A percentile compares a stretch with the other conserved stretches of the same genome.
phyloP scores from a whole-genome alignment of 2,888 invertebrate species.

The Enchytraeus crypticus region DNA sequence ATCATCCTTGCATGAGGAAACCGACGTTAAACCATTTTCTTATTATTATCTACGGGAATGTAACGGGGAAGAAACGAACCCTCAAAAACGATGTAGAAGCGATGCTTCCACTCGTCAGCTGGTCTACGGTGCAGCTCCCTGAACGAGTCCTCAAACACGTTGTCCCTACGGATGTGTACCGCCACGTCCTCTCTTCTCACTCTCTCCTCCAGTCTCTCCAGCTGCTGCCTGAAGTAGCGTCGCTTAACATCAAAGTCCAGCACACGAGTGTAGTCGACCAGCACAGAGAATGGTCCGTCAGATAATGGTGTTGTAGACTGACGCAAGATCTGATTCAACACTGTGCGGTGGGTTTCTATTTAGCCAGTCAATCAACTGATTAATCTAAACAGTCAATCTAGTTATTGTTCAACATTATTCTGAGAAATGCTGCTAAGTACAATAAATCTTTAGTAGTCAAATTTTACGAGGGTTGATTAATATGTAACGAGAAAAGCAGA shows the following conservation, averaged over 20 bases:
- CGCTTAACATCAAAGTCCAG: conserved; percentile 83
- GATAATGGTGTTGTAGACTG: conserved; percentile 64
- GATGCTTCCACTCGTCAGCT: conserved; percentile 80
- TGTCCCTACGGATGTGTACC: conserved; percentile 71
- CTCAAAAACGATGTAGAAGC: conserved; percentile 85
- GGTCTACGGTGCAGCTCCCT: conserved; percentile 71
- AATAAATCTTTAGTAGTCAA: too few species aligned
- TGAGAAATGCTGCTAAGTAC: too few species aligned
- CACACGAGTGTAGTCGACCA: conserved; percentile 77
- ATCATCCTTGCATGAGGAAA: too few species aligned
- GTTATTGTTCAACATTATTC: too few species aligned
- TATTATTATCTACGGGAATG: too few species aligned
- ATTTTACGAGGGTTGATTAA: too few species aligned
- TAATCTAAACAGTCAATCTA: too few species aligned
- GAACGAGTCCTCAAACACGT: conserved; percentile 82
- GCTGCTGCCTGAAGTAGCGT: conserved; percentile 74
- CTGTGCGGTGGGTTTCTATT: conserved; percentile 72
- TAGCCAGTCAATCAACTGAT: too few species aligned
- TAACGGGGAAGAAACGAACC: conserved; percentile 52
- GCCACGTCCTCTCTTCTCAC: conserved; percentile 64
- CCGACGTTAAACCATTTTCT: too few species aligned
- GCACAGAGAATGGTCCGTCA: conserved; percentile 76
- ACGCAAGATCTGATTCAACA: conserved; percentile 77
- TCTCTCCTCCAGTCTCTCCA: conserved; percentile 69
- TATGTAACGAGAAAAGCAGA: too few species aligned